These are phyloP conservation scores for Saccostrea cuccullata DNA, from an alignment of 1,140 invertebrate genomes.

Conservation along the genomic window DNA sequence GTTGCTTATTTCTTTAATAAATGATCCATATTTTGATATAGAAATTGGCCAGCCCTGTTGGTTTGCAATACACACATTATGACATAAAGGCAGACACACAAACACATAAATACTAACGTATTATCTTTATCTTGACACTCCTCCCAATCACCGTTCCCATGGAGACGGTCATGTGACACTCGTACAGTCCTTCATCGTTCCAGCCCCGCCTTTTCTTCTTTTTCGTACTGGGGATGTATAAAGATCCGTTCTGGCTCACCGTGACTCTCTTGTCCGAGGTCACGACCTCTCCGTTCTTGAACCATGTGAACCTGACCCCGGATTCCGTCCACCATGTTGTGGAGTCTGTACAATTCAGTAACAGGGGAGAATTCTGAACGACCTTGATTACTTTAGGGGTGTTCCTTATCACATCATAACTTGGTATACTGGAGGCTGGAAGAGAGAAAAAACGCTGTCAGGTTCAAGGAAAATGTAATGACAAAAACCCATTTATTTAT, in stretches of 20 bases:
- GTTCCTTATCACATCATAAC: conserved; percentile 25
- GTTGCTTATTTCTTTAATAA: no score
- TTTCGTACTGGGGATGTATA: conserved; percentile 71
- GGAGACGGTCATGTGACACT: conserved; percentile 54
- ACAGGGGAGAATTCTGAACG: conserved; percentile 54
- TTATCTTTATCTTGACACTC: conserved; percentile 57
- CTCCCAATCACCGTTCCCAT: conserved; percentile 56
- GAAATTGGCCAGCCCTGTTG: no score
- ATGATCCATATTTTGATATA: no score
- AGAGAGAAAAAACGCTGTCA: background rate
- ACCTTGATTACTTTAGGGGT: conserved; percentile 48
- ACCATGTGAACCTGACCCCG: conserved; percentile 49
- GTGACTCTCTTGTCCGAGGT: conserved; percentile 52
- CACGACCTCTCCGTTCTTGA: conserved; percentile 48
- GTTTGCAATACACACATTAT: no score
- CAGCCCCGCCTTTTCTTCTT: conserved; percentile 52
- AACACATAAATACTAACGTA: conserved; percentile 54
- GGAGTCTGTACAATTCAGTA: conserved; percentile 59
- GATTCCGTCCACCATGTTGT: conserved; percentile 33
- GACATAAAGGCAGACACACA: no score
- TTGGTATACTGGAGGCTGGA: background rate
- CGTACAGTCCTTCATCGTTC: conserved; percentile 63
- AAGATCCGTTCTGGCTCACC: conserved; percentile 73
- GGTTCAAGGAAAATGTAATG: no score
- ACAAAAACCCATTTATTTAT: no score